Evolutionary conservation across 2,797 vertebrate genomes (phyloP).

Genomic region (Hydrophis major): DNA sequence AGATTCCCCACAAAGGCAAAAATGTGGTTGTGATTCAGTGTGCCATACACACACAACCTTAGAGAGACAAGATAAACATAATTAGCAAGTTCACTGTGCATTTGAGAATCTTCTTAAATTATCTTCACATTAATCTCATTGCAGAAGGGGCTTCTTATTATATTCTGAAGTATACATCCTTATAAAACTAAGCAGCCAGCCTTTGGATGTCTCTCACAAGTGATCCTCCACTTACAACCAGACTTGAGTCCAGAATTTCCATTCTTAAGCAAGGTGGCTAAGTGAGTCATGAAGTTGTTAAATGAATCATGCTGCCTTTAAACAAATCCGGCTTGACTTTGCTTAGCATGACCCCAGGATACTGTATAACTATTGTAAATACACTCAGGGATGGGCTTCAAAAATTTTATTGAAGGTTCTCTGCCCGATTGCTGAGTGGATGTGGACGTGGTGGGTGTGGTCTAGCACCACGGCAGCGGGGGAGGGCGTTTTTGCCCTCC

Average conservation of each 20-base stretch:
- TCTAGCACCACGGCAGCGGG: too few species aligned
- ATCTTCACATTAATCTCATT: background rate
- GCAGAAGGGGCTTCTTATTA: accelerated
- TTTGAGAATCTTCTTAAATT: background rate
- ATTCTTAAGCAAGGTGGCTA: background rate
- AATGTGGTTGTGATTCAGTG: background rate
- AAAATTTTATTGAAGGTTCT: too few species aligned
- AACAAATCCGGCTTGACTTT: background rate
- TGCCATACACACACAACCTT: background rate
- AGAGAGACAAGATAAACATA: background rate
- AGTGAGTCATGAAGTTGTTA: background rate
- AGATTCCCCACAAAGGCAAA: background rate
- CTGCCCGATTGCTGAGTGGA: too few species aligned
- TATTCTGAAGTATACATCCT: background rate
- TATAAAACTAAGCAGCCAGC: background rate
- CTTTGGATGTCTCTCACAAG: background rate
- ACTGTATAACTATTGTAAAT: background rate
- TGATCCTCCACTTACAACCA: background rate
- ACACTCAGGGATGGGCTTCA: too few species aligned
- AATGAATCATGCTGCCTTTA: background rate
- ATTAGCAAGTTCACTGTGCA: background rate
- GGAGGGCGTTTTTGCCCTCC: too few species aligned
- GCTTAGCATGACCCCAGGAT: background rate
- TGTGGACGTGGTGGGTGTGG: too few species aligned
- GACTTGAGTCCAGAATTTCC: background rate